phyloP scores from a whole-genome alignment of 2,888 invertebrate species.

The Deilephila porcellus region DNA sequence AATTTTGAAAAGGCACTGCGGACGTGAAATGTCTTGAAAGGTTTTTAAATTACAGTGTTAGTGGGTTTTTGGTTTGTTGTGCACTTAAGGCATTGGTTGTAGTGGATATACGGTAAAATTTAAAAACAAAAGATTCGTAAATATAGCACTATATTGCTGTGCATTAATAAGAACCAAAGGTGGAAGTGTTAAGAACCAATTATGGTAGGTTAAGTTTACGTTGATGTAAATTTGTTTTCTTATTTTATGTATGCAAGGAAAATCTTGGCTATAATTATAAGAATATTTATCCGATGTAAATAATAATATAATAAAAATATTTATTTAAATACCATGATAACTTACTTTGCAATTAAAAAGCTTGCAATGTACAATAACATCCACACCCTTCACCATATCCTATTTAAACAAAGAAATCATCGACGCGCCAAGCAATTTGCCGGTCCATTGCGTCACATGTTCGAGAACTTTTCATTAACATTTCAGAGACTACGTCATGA shows the following conservation, averaged over 20 bases:
- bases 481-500: constrained; percentile 55
- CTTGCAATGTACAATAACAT: not conserved
- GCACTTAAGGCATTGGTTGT: not conserved
- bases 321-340: too few relatives aligned
- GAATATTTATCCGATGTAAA: too few relatives aligned
- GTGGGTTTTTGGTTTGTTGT: not conserved
- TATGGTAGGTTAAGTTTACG: too few relatives aligned
- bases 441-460: constrained; percentile 37
- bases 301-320: too few relatives aligned
- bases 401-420: not conserved
- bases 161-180: too few relatives aligned
- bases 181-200: too few relatives aligned
- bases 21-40: not conserved
- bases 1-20: not conserved
- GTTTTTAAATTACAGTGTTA: not conserved
- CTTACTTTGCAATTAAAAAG: not conserved
- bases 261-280: too few relatives aligned
- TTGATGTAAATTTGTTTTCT: too few relatives aligned
- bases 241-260: too few relatives aligned
- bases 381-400: not conserved
- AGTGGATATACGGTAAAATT: too few relatives aligned
- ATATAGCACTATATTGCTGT: too few relatives aligned
- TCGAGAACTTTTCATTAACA: constrained; percentile 57
- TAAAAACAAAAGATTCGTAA: too few relatives aligned
- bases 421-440: constrained; percentile 39